A percentile compares a stretch with the other conserved stretches of the same genome.
phyloP scores from a whole-genome alignment of 2,797 vertebrate species.

The Alauda arvensis region DNA sequence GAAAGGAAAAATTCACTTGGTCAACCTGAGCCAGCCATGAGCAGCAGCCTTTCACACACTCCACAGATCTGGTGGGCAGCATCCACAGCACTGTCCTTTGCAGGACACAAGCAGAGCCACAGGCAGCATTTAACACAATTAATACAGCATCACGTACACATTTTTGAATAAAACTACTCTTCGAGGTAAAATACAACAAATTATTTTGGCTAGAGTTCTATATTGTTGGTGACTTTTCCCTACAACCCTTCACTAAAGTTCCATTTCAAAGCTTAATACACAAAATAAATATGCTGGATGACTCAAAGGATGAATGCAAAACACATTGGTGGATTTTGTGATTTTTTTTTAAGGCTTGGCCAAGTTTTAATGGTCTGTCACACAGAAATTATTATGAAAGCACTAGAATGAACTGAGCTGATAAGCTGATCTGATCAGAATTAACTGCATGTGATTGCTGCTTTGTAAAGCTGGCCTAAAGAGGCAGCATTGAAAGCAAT shows the following conservation, averaged over 20 bases:
- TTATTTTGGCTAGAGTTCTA: not conserved
- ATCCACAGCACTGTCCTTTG: not conserved
- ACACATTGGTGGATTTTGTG: constrained; percentile 40
- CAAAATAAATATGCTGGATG: constrained; percentile 42
- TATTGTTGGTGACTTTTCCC: not conserved
- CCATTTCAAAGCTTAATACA: constrained; percentile 40
- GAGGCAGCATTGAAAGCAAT: constrained; percentile 46
- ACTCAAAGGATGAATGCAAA: constrained; percentile 32
- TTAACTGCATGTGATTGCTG: constrained; percentile 77
- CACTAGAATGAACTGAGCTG: constrained; percentile 74
- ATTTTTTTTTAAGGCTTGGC: constrained; percentile 68
- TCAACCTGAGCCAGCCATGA: not conserved
- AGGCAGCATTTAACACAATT: not conserved
- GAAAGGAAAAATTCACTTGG: not conserved
- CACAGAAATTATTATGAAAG: constrained; percentile 78
- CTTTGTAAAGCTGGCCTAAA: constrained; percentile 59
- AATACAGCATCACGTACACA: not conserved
- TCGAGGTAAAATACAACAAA: not conserved
- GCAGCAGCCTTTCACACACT: not conserved
- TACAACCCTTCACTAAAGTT: constrained; percentile 6
- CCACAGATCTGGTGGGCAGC: rapidly evolving
- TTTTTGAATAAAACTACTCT: constrained; percentile 4
- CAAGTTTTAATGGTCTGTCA: constrained; percentile 83
- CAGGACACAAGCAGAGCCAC: not conserved
- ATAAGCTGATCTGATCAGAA: constrained; percentile 74